Evolutionary conservation across 2,888 invertebrate species (phyloP), one percentile per base, ranked within the genome.

Genomic region (Tachystola acroxantha): DNA sequence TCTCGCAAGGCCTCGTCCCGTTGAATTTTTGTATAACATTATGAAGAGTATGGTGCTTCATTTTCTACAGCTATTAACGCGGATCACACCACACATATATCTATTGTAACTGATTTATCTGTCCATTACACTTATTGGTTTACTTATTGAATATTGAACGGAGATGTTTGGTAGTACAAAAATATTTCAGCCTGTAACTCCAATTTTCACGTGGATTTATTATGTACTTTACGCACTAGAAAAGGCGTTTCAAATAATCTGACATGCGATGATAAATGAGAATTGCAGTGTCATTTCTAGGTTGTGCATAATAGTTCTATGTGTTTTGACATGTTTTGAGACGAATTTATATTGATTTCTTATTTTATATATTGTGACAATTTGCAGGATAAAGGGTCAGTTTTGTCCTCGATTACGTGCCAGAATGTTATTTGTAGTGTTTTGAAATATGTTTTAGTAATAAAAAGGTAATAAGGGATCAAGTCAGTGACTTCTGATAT

Each of bases 361-460:
- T 13, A 36, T 36, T 36, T 36, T 34, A 16, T 36, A 52, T 47
- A 63, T 61, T 62, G 66, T 69, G 70, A 69, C 74, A 64, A 62
- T 63, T 59, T 57, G 63, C 62, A 59, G 65, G 64, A 67, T 60
- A 65, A 47, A 53, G 56, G 54, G 57, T 57, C 52, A 52, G 42
- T 61, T 60, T 63, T 71, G 71, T 74, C 78, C 75, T 71, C 61
- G 57, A 70, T 67, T 70, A 80, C 70, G 85, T 86, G 85, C 85
- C 85, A 86, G 81, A 84, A 77, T 75, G 65, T 78, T 72, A 76
- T 69, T 71, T 77, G 67, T 81, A 79, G 67, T 72, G 70, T 73
- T 24, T 72, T 70, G 63, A 64, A 67, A 67, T 74, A 70, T 69
- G 62, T 62, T 63, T 64, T 67, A 70, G 67, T 70, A 59, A 64